Conservation (phyloP, 2,888 invertebrate species). For the Eugnorisma glareosa region DNA sequence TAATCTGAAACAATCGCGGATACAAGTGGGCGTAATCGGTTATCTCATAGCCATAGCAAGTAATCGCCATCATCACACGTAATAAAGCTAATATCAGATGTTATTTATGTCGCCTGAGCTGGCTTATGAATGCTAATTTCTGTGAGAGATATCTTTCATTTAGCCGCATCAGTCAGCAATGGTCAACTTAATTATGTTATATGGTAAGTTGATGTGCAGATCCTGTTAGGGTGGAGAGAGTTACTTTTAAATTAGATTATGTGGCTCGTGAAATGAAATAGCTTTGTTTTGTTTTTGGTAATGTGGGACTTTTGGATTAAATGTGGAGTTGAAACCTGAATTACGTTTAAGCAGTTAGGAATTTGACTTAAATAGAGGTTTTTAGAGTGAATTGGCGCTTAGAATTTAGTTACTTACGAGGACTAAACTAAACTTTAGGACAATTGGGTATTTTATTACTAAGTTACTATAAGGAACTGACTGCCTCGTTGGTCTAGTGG, state of each 20-base stretch:
- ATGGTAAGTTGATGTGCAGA: constrained; percentile 68
- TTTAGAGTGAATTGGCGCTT: constrained; percentile 1
- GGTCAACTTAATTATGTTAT: constrained; percentile 77
- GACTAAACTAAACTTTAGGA: background rate
- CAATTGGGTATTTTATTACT: background rate
- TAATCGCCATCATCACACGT: constrained; percentile 72
- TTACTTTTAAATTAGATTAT: constrained; percentile 53
- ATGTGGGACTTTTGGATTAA: constrained; percentile 21
- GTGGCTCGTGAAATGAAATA: constrained; percentile 31
- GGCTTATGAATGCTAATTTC: constrained; percentile 88
- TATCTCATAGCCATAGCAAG: constrained; percentile 55
- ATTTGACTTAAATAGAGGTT: background rate
- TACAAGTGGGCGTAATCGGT: constrained; percentile 52
- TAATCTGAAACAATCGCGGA: constrained; percentile 55
- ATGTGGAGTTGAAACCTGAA: background rate
- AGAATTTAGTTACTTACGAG: background rate
- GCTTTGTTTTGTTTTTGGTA: constrained; percentile 45
- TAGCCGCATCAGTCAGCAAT: constrained; percentile 80
- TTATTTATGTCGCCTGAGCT: constrained; percentile 87
- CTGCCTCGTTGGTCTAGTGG: background rate
- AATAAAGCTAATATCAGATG: constrained; percentile 78
- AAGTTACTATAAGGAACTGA: background rate
- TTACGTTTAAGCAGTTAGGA: background rate
- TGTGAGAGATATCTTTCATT: constrained; percentile 86
- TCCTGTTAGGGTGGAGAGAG: constrained; percentile 50